Conservation (phyloP, 1,140 invertebrate genomes). For the Eupeodes corollae region DNA sequence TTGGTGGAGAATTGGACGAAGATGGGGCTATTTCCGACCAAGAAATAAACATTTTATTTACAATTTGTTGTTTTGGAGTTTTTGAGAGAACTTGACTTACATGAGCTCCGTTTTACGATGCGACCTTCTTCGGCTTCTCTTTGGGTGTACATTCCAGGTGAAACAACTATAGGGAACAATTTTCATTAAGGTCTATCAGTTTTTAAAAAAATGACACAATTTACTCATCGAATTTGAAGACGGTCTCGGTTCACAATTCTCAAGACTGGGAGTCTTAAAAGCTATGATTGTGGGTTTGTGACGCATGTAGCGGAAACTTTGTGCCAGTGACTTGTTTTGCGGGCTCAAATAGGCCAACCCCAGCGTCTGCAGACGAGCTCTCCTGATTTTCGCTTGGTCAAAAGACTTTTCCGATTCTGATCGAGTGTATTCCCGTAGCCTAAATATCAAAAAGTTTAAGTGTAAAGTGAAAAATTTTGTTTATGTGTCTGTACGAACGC, state of each 20-base stretch:
- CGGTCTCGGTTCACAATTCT: conserved; percentile 46
- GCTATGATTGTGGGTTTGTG: conserved; percentile 78
- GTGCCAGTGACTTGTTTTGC: conserved; percentile 63
- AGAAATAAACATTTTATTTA: not conserved
- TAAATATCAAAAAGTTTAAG: conserved; percentile 35
- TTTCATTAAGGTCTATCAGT: not conserved
- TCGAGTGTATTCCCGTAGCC: conserved; percentile 55
- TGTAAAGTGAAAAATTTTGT: conserved; percentile 1
- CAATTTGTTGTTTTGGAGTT: not conserved
- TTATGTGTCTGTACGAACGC: conserved; percentile 47
- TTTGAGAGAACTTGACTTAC: not conserved
- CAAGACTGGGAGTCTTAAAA: conserved; percentile 65
- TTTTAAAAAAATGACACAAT: conserved; percentile 1
- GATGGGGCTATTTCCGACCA: not conserved
- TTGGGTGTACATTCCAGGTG: conserved; percentile 16
- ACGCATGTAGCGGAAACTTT: conserved; percentile 75
- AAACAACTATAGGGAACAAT: conserved; percentile 13
- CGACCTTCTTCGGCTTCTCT: conserved; percentile 45
- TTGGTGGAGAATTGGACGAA: no score
- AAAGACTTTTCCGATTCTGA: conserved; percentile 69
- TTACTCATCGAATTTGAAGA: conserved; percentile 39
- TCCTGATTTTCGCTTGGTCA: conserved; percentile 52
- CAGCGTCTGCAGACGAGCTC: conserved; percentile 50
- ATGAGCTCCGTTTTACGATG: conserved; percentile 8
- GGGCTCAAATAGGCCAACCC: conserved; percentile 59